phyloP scores from a whole-genome alignment of 2,797 vertebrate genomes.

The Myiothlypis chrysogaster region DNA sequence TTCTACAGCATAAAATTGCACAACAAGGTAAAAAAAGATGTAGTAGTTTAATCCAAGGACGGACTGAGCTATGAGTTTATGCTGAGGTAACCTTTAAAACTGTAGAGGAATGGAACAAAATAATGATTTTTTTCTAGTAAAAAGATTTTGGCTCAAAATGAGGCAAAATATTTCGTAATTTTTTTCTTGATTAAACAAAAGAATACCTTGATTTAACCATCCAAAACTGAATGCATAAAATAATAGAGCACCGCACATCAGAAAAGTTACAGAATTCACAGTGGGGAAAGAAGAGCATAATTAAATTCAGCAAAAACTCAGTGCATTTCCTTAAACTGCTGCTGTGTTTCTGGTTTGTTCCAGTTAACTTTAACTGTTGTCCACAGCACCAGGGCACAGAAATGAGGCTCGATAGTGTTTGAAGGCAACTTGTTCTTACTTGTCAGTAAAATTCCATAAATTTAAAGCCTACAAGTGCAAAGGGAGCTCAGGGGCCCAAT shows the following conservation, averaged over 20 bases:
- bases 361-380: neutral
- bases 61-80: neutral
- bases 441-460: neutral
- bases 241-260: conserved; percentile 28
- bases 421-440: conserved; percentile 29
- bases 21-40: neutral
- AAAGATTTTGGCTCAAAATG: conserved; percentile 36
- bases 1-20: neutral
- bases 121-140: neutral
- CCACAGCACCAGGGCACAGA: conserved; percentile 30
- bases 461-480: neutral
- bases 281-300: conserved; percentile 37
- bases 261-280: conserved; percentile 63
- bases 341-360: conserved; percentile 13
- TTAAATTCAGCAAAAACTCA: conserved; percentile 31
- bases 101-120: neutral
- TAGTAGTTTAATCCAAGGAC: neutral
- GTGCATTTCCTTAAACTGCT: neutral
- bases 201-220: conserved; percentile 55
- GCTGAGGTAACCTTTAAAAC: neutral
- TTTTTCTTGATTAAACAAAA: conserved; percentile 32
- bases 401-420: neutral
- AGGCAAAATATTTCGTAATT: neutral
- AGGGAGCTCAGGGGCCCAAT: neutral
- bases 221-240: conserved; percentile 38